These are phyloP conservation scores for Galerucella pusilla DNA, from an alignment of 2,888 invertebrate genomes.

Conservation along the genomic window DNA sequence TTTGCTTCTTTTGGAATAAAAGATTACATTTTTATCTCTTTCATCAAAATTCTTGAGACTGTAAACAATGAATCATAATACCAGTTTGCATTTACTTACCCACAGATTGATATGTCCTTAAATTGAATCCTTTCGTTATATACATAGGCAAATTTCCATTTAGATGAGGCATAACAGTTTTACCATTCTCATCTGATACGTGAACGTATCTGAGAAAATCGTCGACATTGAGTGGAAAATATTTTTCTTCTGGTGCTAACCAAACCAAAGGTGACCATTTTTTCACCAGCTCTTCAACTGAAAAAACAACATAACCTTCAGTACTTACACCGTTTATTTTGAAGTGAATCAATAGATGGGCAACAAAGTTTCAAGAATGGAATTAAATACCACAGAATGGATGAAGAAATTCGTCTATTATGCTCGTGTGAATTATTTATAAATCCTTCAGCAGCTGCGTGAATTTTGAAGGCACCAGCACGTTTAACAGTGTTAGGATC, in stretches of 20 bases:
- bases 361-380: background rate
- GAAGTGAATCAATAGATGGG: background rate
- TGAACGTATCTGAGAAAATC: slow-evolving; percentile 71
- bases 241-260: slow-evolving; percentile 74
- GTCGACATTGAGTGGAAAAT: slow-evolving; percentile 72
- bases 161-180: slow-evolving; percentile 37
- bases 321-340: background rate
- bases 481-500: too few species aligned
- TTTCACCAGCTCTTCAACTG: slow-evolving; percentile 65
- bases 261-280: slow-evolving; percentile 76
- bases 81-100: slow-evolving; percentile 56
- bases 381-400: too few species aligned
- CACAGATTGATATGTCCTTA: slow-evolving; percentile 67
- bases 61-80: too few species aligned
- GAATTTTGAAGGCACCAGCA: too few species aligned
- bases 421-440: too few species aligned
- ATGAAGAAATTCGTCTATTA: too few species aligned
- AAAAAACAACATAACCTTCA: slow-evolving; percentile 34
- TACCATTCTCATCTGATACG: slow-evolving; percentile 56
- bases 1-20: too few species aligned
- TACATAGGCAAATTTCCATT: slow-evolving; percentile 38
- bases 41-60: too few species aligned
- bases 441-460: too few species aligned
- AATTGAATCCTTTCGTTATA: slow-evolving; percentile 62
- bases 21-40: background rate